These are phyloP conservation scores for Neoniphon sammara DNA, from an alignment of 2,797 vertebrate species.

Conservation along the genomic window DNA sequence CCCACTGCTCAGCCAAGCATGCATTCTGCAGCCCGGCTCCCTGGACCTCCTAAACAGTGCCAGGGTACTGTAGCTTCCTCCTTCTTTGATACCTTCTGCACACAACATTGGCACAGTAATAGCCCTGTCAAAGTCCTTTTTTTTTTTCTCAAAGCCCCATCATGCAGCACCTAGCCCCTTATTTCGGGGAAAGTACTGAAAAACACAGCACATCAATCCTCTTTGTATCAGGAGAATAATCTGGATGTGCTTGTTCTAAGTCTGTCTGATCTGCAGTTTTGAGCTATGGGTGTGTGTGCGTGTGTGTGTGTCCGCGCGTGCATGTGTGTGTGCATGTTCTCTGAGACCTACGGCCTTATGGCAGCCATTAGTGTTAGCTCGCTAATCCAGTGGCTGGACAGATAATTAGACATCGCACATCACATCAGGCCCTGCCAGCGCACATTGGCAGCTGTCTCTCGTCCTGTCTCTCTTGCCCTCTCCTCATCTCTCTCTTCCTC, in stretches of 20 bases:
- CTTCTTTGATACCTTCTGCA: too few relatives aligned
- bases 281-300: background rate
- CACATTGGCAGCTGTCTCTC: slow-evolving; percentile 51
- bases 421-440: slow-evolving; percentile 48
- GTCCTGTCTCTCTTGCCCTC: background rate
- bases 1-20: background rate
- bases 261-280: slow-evolving; percentile 1
- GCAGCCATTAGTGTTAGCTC: slow-evolving; percentile 48
- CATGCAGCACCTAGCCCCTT: background rate
- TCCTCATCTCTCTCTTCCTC: background rate
- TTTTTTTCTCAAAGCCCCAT: background rate
- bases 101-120: background rate
- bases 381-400: slow-evolving; percentile 63
- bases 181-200: background rate
- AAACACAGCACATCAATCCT: background rate
- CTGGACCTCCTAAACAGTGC: background rate
- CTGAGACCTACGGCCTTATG: slow-evolving; percentile 37
- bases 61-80: background rate
- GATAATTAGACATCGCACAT: slow-evolving; percentile 64
- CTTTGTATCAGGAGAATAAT: slow-evolving; percentile 13
- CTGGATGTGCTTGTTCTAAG: background rate
- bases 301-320: background rate
- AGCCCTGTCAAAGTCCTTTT: background rate
- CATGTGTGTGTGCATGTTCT: background rate
- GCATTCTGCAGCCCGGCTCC: background rate